These are phyloP conservation scores for Schizopygopsis malacanthus DNA, from an alignment of 2,797 vertebrate species.

Conservation along the genomic window DNA sequence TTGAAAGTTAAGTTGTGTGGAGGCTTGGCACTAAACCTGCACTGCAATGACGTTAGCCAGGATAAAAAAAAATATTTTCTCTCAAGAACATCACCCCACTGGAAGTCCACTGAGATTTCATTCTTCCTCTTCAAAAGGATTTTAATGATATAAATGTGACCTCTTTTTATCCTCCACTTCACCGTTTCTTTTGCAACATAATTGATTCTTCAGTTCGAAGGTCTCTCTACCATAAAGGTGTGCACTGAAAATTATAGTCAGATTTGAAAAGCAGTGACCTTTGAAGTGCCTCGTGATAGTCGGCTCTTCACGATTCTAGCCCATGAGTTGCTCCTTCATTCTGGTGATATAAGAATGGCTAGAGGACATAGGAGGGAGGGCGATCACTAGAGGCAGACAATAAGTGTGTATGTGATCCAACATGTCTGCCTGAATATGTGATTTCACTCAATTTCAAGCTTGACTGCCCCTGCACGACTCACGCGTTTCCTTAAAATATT, in stretches of 20 bases:
- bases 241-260: conserved; percentile 40
- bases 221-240: conserved; percentile 41
- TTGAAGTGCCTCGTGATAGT: conserved; percentile 32
- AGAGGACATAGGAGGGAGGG: conserved; percentile 24
- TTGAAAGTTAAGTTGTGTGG: background rate
- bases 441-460: conserved; percentile 83
- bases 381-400: conserved; percentile 18
- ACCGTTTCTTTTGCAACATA: conserved; percentile 48
- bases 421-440: conserved; percentile 72
- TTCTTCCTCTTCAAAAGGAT: conserved; percentile 25
- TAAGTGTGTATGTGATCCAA: conserved; percentile 57
- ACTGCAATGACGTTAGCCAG: background rate
- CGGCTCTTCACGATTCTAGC: background rate
- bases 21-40: background rate
- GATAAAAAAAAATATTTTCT: background rate
- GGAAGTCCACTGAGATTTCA: conserved; percentile 26
- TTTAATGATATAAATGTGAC: conserved; percentile 43
- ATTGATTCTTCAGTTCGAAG: conserved; percentile 48
- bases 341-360: conserved; percentile 19
- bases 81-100: background rate
- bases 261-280: conserved; percentile 50
- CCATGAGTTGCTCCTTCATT: conserved; percentile 17
- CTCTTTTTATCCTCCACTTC: conserved; percentile 36
- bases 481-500: conserved; percentile 77
- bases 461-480: conserved; percentile 75